phyloP scores from a whole-genome alignment of 2,797 vertebrate species.

The Carduelis carduelis region DNA sequence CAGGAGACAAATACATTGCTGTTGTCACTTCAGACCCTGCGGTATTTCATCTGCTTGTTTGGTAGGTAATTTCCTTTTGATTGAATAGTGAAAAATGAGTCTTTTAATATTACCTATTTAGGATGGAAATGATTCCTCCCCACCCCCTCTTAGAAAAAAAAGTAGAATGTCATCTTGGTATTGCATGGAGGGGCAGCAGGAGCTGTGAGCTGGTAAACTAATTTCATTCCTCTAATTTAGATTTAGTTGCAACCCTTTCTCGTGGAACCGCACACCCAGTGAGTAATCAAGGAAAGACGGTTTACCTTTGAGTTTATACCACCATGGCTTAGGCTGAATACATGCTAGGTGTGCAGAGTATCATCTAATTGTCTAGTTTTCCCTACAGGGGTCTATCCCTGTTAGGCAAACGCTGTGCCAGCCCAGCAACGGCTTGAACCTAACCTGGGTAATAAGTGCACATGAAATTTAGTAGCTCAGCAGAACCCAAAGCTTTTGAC shows the following conservation, averaged over 20 bases:
- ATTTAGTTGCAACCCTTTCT: not conserved
- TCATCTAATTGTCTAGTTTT: constrained; percentile 57
- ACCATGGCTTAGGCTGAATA: constrained; percentile 15
- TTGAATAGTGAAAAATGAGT: not conserved
- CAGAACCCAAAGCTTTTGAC: constrained; percentile 64
- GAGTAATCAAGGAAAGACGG: constrained; percentile 44
- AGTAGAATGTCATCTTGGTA: not conserved
- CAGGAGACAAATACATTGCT: not conserved
- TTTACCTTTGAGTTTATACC: constrained; percentile 56
- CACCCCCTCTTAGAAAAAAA: not conserved
- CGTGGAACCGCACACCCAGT: not conserved
- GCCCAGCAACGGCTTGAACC: constrained; percentile 47
- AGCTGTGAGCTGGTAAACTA: constrained; percentile 32
- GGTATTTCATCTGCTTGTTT: not conserved
- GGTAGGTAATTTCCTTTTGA: not conserved
- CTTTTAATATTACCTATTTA: not conserved
- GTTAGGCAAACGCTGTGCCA: constrained; percentile 32
- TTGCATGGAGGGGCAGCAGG: not conserved
- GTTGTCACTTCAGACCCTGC: not conserved
- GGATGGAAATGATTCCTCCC: not conserved
- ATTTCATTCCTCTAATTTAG: constrained; percentile 53
- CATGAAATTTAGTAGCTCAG: constrained; percentile 59
- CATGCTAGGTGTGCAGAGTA: not conserved
- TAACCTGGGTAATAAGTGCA: constrained; percentile 54
- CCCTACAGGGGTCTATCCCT: constrained; percentile 43